Base-by-base conservation (phyloP, 2,888 invertebrate species). In the Tinea pellionella region DNA sequence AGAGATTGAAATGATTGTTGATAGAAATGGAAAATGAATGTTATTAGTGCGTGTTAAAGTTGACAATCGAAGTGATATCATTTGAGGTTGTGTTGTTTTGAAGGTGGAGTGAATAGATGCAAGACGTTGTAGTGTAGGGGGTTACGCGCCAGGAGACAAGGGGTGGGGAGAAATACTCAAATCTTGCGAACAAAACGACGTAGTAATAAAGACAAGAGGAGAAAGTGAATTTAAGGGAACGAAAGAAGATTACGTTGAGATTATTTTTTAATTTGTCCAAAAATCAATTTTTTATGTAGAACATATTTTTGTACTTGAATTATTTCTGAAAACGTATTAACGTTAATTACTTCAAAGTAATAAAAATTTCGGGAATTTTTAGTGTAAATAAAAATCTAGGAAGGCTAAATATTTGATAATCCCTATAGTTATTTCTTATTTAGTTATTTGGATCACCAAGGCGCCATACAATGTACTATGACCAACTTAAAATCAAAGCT, bases 171-270 rank as follows among this genome's bases (percentile, higher is more conserved):
- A 78, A 80, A 77, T 76, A 75, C 85, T 80, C 81, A 89, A 89
- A 89, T 89, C 89, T 89, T 81, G 77, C 80, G 86, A 88, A 89
- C 86, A 86, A 87, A 80, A 86, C 84, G 86, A 74, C 80, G 75
- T 76, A 71, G 85, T 89, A 89, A 90, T 90, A 90, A 89, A 89
- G 89, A 89, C 81, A 79, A 83, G 87, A 80, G 81, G 85, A 88
- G 89, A 89, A 89, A 89, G 89, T 89, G 89, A 89, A 90, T 89
- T 89, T 89, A 89, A 89, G 84, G 83, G 85, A 79, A 82, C 79
- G 79, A 84, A 85, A 87, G 84, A 71, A 84, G 84, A 85, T 86
- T 86, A 86, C 74, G 77, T 71, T 72, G 76, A 74, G 79, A 80
- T 79, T 78, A 78, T 77, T 85, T 81, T 83, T 86, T 85, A 86